Conservation (phyloP, 1,140 invertebrate genomes). For the Zophobas morio region DNA sequence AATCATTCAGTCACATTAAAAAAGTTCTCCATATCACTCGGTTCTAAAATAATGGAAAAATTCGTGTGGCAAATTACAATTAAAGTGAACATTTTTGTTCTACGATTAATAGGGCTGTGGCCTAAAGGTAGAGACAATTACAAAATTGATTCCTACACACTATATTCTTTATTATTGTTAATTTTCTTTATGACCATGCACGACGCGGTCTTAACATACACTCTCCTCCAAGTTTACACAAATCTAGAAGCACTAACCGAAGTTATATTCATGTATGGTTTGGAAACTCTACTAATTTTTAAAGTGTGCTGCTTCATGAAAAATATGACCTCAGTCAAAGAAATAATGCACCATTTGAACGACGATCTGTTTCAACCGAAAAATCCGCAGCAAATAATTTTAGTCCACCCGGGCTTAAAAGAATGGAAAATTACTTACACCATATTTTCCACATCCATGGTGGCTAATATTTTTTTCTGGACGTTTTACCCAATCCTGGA, state of each 20-base stretch:
- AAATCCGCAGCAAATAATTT: background rate
- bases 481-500: conserved; percentile 3
- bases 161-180: background rate
- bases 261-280: background rate
- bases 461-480: background rate
- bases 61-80: background rate
- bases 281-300: background rate
- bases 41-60: background rate
- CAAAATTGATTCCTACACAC: background rate
- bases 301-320: background rate
- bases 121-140: background rate
- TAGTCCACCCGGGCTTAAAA: background rate
- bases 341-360: background rate
- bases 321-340: background rate
- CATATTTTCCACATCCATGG: background rate
- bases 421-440: background rate
- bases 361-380: background rate
- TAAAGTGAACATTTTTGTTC: background rate
- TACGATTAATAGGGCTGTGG: background rate
- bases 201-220: background rate
- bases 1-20: background rate
- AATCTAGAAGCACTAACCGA: background rate
- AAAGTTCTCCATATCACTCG: background rate
- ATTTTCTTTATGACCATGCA: background rate
- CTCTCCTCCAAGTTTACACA: background rate